Percentiles rank a stretch among this genome's conserved stretches.
Conservation (phyloP, 1,140 invertebrate genomes). For the Notospermus geniculatus region DNA sequence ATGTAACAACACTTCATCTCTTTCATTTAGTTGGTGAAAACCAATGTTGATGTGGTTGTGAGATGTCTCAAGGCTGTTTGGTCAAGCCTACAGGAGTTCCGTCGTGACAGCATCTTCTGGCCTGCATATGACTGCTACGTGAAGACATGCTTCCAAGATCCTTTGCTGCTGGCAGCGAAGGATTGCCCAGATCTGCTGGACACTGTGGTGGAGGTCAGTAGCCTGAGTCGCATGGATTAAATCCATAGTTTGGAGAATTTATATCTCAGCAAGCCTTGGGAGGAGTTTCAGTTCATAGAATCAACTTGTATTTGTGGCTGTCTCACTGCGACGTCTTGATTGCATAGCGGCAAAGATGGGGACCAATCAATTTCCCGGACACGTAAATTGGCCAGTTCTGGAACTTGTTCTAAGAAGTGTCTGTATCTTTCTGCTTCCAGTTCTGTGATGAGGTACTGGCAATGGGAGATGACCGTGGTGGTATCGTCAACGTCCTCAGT, state of each 20-base stretch:
- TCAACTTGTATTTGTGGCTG: too few relatives aligned
- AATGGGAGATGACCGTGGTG: slow-evolving; percentile 31
- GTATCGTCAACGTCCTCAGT: slow-evolving; percentile 31
- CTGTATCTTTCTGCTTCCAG: background rate
- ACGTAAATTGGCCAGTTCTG: too few relatives aligned
- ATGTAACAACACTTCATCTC: too few relatives aligned
- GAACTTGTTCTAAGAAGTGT: slow-evolving; percentile 9
- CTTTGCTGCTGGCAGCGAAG: slow-evolving; percentile 14
- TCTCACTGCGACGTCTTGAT: too few relatives aligned
- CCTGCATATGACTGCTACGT: slow-evolving; percentile 25
- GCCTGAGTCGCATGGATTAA: too few relatives aligned
- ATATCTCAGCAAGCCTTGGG: too few relatives aligned
- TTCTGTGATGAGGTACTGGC: slow-evolving; percentile 8
- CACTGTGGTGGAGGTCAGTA: slow-evolving; percentile 22
- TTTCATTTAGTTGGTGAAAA: too few relatives aligned
- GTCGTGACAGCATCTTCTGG: slow-evolving; percentile 28
- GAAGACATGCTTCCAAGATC: slow-evolving; percentile 22
- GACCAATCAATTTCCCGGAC: too few relatives aligned
- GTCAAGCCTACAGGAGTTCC: slow-evolving; percentile 27
- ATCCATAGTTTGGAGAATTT: too few relatives aligned
- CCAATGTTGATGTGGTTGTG: slow-evolving; percentile 13
- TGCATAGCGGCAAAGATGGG: too few relatives aligned
- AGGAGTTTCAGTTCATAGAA: too few relatives aligned
- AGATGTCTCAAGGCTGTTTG: slow-evolving; percentile 22
- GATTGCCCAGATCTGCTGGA: slow-evolving; percentile 17